Conservation (phyloP, 2,888 invertebrate genomes). For the Callyntrura guangdongensis region DNA sequence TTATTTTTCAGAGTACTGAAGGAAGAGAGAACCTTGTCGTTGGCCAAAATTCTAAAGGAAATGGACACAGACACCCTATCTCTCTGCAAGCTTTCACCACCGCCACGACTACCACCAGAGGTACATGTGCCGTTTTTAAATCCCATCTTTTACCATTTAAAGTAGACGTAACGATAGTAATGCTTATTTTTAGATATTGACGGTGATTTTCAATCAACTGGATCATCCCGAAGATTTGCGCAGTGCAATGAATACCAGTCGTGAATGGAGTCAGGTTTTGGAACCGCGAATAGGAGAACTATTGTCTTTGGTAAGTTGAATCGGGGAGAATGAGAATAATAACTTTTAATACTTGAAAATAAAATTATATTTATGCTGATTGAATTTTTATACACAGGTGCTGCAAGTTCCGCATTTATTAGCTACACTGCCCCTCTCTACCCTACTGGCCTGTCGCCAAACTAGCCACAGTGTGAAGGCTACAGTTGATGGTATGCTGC, state of each 20-base stretch:
- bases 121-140: too few relatives aligned
- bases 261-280: conserved; percentile 1
- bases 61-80: too few relatives aligned
- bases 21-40: not conserved
- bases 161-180: too few relatives aligned
- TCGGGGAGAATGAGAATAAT: too few relatives aligned
- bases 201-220: too few relatives aligned
- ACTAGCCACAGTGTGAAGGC: not conserved
- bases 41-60: not conserved
- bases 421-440: not conserved
- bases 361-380: not conserved
- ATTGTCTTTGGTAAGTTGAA: not conserved
- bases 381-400: not conserved
- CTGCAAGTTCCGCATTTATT: not conserved
- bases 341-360: not conserved
- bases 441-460: conserved; percentile 10
- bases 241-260: not conserved
- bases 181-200: too few relatives aligned
- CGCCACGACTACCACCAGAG: not conserved
- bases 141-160: too few relatives aligned
- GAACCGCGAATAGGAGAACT: not conserved
- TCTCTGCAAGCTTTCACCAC: not conserved
- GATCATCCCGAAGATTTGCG: too few relatives aligned
- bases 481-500: not conserved
- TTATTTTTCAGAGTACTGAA: not conserved